Evolutionary conservation across 1,140 invertebrate species (phyloP).

Genomic region (Bombus pascuorum): DNA sequence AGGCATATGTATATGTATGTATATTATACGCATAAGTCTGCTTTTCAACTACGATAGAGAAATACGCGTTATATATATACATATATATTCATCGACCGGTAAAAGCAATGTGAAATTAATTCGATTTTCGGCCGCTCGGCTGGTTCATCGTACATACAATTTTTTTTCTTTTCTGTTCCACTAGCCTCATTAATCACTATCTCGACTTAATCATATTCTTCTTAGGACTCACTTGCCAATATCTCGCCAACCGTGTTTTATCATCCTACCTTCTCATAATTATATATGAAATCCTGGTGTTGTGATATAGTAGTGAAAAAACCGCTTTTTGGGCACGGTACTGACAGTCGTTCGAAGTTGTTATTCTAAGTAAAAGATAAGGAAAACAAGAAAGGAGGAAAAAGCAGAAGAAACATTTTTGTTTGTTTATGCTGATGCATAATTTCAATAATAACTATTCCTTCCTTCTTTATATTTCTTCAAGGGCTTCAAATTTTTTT

Average conservation of each 20-base stretch:
- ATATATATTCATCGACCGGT: background rate
- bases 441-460: slow-evolving; percentile 41
- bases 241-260: slow-evolving; percentile 62
- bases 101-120: slow-evolving; percentile 19
- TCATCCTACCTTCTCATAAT: slow-evolving; percentile 69
- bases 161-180: slow-evolving; percentile 57
- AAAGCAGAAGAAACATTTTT: background rate
- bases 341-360: slow-evolving; percentile 70
- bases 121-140: slow-evolving; percentile 64
- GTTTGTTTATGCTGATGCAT: background rate
- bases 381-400: background rate
- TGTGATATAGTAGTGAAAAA: slow-evolving; percentile 80
- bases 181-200: slow-evolving; percentile 65
- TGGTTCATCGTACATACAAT: slow-evolving; percentile 57
- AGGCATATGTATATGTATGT: slow-evolving; percentile 8
- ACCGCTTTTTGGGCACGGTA: slow-evolving; percentile 79
- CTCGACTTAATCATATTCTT: slow-evolving; percentile 65
- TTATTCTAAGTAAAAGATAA: slow-evolving; percentile 46
- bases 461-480: slow-evolving; percentile 54
- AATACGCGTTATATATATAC: slow-evolving; percentile 11
- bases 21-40: slow-evolving; percentile 16
- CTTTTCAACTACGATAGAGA: slow-evolving; percentile 18
- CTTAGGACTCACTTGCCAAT: slow-evolving; percentile 68
- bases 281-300: slow-evolving; percentile 80
- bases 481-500: background rate